Conservation (phyloP, 37 sponge, comb jelly and placozoan genomes). For the Bolinopsis microptera region DNA sequence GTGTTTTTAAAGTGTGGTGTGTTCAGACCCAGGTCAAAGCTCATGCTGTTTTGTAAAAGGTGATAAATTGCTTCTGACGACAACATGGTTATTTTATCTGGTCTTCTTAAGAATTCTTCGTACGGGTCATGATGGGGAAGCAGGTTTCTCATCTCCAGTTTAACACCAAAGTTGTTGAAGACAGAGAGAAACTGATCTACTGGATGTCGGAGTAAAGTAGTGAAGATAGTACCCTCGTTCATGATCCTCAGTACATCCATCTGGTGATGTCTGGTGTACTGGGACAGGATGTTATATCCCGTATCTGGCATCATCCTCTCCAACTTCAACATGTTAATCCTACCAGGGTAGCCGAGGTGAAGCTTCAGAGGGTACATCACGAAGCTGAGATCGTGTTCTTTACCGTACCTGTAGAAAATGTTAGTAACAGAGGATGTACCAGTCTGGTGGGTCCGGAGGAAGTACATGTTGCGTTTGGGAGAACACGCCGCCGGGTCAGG, state of each 20-base stretch:
- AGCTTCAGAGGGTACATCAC: constrained; percentile 44
- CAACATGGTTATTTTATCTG: background rate
- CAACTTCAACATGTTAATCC: background rate
- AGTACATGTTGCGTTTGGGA: constrained; percentile 3
- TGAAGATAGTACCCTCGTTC: background rate
- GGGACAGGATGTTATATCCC: constrained; percentile 27
- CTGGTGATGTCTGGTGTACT: background rate
- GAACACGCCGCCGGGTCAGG: background rate
- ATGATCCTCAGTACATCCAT: constrained; percentile 19
- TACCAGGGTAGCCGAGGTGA: constrained; percentile 30
- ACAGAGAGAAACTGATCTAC: constrained; percentile 53
- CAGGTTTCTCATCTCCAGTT: background rate
- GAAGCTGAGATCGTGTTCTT: constrained; percentile 32
- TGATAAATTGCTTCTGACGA: background rate
- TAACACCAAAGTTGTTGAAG: constrained; percentile 27
- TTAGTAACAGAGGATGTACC: constrained; percentile 47
- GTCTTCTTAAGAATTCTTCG: constrained; percentile 3
- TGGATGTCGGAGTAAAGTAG: constrained; percentile 34
- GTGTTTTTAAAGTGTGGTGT: background rate
- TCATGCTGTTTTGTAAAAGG: constrained; percentile 33
- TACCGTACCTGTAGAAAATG: constrained; percentile 44
- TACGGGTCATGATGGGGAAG: background rate
- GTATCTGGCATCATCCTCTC: background rate
- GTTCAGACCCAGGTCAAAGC: constrained; percentile 37
- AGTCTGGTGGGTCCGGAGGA: constrained; percentile 37